phyloP scores from a whole-genome alignment of 2,888 invertebrate genomes.

The Parelbella ahira region DNA sequence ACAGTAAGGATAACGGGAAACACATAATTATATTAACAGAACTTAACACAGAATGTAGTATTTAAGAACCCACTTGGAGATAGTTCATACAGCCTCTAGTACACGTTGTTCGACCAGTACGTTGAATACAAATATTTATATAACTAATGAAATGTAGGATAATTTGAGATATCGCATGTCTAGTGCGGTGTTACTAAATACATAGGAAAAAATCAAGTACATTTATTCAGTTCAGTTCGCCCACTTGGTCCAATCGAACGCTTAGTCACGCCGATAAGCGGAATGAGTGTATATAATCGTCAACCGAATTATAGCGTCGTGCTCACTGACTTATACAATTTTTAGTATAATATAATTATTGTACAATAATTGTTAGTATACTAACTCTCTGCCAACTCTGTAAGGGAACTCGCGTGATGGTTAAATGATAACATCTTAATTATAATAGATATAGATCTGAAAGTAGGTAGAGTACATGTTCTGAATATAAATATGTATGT shows the following conservation, averaged over 20 bases:
- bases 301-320: constrained; percentile 25
- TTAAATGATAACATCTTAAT: too few relatives aligned
- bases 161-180: constrained; percentile 2
- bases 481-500: too few relatives aligned
- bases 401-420: too few relatives aligned
- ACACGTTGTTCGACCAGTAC: not conserved
- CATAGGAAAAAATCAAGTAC: constrained; percentile 29
- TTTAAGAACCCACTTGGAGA: too few relatives aligned
- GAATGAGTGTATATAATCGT: constrained; percentile 26
- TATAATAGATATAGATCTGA: too few relatives aligned
- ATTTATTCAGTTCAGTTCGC: constrained; percentile 34
- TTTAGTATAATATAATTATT: constrained; percentile 23
- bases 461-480: too few relatives aligned
- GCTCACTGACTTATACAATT: constrained; percentile 18
- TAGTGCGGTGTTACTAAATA: constrained; percentile 4
- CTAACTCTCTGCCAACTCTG: too few relatives aligned
- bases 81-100: too few relatives aligned
- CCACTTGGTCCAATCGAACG: constrained; percentile 36
- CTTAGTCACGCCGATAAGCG: constrained; percentile 43
- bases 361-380: constrained; percentile 33
- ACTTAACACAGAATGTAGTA: too few relatives aligned
- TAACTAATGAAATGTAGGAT: constrained; percentile 5
- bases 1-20: too few relatives aligned
- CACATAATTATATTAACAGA: too few relatives aligned
- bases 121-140: constrained; percentile 1